Percentiles rank a stretch among this genome's conserved stretches.
Evolutionary conservation across 1,140 invertebrate species (phyloP).

Genomic region (Halotydeus destructor): DNA sequence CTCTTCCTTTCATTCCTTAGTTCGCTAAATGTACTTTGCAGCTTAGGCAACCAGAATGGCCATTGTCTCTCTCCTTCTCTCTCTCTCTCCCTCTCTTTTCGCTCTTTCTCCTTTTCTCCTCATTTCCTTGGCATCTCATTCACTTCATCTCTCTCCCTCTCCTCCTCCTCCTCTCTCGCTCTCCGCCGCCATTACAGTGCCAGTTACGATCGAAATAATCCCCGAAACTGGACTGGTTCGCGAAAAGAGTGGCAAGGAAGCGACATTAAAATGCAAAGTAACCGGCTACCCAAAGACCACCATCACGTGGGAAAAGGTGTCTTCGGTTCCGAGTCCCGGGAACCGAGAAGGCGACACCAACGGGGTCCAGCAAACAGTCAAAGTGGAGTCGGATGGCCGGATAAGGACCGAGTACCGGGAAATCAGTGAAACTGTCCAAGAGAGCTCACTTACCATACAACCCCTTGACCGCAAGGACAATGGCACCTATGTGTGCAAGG

Average conservation of each 20-base stretch:
- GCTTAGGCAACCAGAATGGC: too few species aligned
- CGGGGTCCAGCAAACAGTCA: slow-evolving; percentile 1
- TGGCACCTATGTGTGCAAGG: slow-evolving; percentile 16
- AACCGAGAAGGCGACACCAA: background rate
- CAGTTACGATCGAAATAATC: background rate
- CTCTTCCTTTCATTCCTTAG: too few species aligned
- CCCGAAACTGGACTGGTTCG: background rate
- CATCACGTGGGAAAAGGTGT: slow-evolving; percentile 8
- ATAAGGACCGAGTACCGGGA: slow-evolving; percentile 1
- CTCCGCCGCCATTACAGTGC: too few species aligned
- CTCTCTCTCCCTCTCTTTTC: too few species aligned
- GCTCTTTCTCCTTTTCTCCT: too few species aligned
- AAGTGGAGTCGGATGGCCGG: background rate
- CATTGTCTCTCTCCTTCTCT: too few species aligned
- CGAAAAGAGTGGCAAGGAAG: background rate
- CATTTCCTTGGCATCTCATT: too few species aligned
- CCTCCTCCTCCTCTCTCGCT: too few species aligned
- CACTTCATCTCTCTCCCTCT: too few species aligned
- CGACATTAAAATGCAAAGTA: slow-evolving; percentile 8
- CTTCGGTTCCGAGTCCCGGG: background rate
- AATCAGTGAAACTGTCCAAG: background rate
- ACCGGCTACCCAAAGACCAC: slow-evolving; percentile 10
- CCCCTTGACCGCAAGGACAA: slow-evolving; percentile 13
- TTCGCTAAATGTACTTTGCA: too few species aligned
- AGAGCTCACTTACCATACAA: slow-evolving; percentile 11